Evolutionary conservation across 2,113 vertebrate genomes (phyloP).

Genomic region (Otus sunia): DNA sequence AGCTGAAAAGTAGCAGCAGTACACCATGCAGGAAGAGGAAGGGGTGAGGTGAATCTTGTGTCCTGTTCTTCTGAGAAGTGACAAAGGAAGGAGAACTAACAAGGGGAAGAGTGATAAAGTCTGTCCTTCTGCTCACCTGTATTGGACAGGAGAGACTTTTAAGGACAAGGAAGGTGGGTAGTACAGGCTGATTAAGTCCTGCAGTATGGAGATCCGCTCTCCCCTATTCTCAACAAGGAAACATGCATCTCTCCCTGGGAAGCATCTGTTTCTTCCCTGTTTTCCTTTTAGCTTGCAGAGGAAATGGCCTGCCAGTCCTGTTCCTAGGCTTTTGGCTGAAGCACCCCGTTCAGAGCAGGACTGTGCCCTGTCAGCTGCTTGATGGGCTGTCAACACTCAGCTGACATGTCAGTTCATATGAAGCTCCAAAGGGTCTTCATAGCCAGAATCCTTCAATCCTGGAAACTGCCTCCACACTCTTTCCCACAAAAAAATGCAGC

Average conservation of each 20-base stretch:
- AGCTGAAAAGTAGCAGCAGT: neutral
- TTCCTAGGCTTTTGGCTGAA: slow-evolving; percentile 43
- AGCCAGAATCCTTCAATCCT: slow-evolving; percentile 55
- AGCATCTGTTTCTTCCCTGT: slow-evolving; percentile 21
- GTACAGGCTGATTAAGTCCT: neutral
- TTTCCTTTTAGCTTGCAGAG: neutral
- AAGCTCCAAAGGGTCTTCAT: slow-evolving; percentile 29
- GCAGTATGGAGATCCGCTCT: neutral
- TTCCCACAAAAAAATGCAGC: neutral
- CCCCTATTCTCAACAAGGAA: neutral
- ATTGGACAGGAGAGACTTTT: neutral
- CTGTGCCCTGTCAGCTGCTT: slow-evolving; percentile 29
- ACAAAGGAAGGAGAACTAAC: neutral
- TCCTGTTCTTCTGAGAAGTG: neutral
- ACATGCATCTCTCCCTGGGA: neutral
- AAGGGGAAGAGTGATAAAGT: neutral
- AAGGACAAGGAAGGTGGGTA: neutral
- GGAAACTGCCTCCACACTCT: neutral
- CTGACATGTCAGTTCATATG: slow-evolving; percentile 5
- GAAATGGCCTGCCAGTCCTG: slow-evolving; percentile 39
- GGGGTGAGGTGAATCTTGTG: neutral
- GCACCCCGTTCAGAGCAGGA: neutral
- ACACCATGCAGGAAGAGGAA: neutral
- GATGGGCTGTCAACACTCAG: slow-evolving; percentile 47
- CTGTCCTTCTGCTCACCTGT: neutral